Percentiles rank a stretch among this genome's conserved stretches.
Conservation (phyloP, 2,888 invertebrate species). For the Merodon equestris region DNA sequence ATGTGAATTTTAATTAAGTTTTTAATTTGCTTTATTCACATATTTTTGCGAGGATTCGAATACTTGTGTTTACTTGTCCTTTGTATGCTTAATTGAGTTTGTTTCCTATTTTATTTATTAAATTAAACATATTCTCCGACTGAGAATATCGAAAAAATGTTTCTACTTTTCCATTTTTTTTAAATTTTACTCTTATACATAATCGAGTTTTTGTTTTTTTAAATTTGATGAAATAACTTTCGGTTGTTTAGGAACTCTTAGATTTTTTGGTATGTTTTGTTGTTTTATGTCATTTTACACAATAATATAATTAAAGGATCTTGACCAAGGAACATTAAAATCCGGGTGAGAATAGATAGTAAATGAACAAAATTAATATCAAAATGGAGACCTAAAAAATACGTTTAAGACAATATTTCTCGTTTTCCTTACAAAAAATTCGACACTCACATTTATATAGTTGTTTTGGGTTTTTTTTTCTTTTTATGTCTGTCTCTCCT, state of each 20-base stretch:
- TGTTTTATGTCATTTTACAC: conserved; percentile 5
- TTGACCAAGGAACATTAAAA: conserved; percentile 9
- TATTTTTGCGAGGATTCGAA: conserved; percentile 70
- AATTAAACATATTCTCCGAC: neutral
- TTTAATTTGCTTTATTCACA: conserved; percentile 61
- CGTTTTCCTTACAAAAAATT: conserved; percentile 39
- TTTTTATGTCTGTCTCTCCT: conserved; percentile 62
- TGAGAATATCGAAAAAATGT: conserved; percentile 2
- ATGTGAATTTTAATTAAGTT: conserved; percentile 26
- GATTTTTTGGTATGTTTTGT: conserved; percentile 19
- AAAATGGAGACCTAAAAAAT: neutral
- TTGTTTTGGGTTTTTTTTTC: neutral
- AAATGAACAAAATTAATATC: neutral
- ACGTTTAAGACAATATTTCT: conserved; percentile 35
- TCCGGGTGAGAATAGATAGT: conserved; percentile 25
- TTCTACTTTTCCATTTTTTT: conserved; percentile 23
- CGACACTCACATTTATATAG: conserved; percentile 25
- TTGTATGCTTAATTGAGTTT: conserved; percentile 37
- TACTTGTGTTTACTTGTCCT: conserved; percentile 45
- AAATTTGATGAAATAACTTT: conserved; percentile 41
- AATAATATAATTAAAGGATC: conserved; percentile 25
- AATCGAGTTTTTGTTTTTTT: neutral
- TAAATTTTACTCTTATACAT: conserved; percentile 30
- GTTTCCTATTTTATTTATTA: conserved; percentile 6
- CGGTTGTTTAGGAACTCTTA: conserved; percentile 56